Percentiles rank a stretch among this genome's conserved stretches.
phyloP scores from a whole-genome alignment of 2,113 vertebrate species.

The Greenwoodochromis staneri region DNA sequence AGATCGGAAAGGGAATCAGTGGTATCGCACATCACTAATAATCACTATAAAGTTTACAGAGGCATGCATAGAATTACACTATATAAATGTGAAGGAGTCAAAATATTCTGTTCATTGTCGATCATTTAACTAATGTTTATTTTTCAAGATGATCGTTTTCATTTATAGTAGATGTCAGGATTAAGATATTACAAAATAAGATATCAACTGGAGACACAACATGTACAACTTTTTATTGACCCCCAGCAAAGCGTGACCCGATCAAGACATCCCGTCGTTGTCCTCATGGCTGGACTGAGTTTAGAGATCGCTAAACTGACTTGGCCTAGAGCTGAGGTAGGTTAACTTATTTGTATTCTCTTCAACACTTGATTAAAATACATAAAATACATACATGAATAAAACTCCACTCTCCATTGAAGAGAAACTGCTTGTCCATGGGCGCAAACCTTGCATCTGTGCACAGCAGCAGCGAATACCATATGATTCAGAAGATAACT shows the following conservation, averaged over 20 bases:
- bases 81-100: not conserved
- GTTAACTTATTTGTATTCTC: not conserved
- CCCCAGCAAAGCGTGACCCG: not conserved
- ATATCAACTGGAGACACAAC: not conserved
- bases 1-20: too few relatives aligned
- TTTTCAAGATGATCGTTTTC: not conserved
- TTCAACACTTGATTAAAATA: not conserved
- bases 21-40: too few relatives aligned
- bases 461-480: not conserved
- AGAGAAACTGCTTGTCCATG: not conserved
- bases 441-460: not conserved
- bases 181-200: too few relatives aligned
- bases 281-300: too few relatives aligned
- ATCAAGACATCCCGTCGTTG: not conserved
- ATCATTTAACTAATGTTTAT: not conserved
- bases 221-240: not conserved
- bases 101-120: not conserved
- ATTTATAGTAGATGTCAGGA: too few relatives aligned
- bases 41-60: too few relatives aligned
- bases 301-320: too few relatives aligned
- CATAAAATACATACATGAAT: not conserved
- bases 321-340: not conserved
- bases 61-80: not conserved
- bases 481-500: not conserved
- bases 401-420: not conserved